Base-by-base conservation (phyloP, 1,140 invertebrate genomes). In the Lepidurus apus region DNA sequence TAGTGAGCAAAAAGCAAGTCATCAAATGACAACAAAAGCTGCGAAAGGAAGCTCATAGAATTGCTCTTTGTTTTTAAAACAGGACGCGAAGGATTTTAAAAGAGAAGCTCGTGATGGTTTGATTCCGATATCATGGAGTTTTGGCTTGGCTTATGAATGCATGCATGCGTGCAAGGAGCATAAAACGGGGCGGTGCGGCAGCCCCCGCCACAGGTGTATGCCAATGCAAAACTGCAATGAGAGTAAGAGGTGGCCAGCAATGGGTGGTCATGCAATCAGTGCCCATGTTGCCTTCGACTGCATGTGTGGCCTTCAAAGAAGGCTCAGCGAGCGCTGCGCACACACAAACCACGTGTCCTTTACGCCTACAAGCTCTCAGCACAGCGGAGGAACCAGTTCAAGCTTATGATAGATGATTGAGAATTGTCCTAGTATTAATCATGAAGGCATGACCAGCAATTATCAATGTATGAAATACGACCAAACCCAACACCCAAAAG, bases 241-340 rank as follows among this genome's bases (percentile, higher is more conserved):
- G 53, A 65, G 53, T 65, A 65, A 65, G 34, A 34, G 53, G 53
- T 65, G 53, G 53, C 8, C 53, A 65, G 53, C 53, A 65, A 65
- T 65, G 53, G 53, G 53, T 65, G 53, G 53, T 65, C 53, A 65
- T 65, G 53, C 53, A 65, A 65, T 65, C 53, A 65, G 53, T 65
- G 21, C 53, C 21, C 53, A 65, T 65, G 53, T 65, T 65, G 53
- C 53, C 53, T 65, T 65, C 53, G 8, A 65, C 53, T 65, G 53
- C 53, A 65, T 65, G 53, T 65, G 53, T 21, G 53, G 53, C 53
- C 53, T 65, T 65, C 7, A 7, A 21, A 13, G n/a, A 65, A 65
- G 53, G 53, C 53, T 21, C 53, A n/a, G 53, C 17, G 5, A 7
- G 10, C 1, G 53, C 53, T 65, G 53, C 53, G 8, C 53, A 65